These are phyloP conservation scores for Bombyx mandarina DNA, from an alignment of 1,140 invertebrate species.

Conservation along the genomic window DNA sequence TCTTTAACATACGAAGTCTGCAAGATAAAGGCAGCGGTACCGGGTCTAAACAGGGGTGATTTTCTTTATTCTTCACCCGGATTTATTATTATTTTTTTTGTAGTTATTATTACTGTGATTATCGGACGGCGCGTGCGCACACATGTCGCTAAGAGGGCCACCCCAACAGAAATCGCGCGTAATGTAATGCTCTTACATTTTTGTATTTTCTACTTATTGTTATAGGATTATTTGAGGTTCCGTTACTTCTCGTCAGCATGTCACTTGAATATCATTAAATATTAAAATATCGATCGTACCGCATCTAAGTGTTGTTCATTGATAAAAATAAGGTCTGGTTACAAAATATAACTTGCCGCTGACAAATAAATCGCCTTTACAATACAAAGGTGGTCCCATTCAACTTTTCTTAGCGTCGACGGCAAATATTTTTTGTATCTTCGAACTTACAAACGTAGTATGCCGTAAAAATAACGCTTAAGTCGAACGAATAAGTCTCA, in stretches of 20 bases:
- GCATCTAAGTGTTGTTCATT: too few relatives aligned
- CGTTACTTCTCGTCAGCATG: slow-evolving; percentile 35
- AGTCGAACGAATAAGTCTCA: too few relatives aligned
- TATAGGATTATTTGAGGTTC: slow-evolving; percentile 59
- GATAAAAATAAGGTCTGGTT: too few relatives aligned
- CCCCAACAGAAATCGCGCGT: slow-evolving; percentile 30
- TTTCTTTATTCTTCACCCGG: slow-evolving; percentile 70
- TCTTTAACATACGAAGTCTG: slow-evolving; percentile 68
- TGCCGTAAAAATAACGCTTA: too few relatives aligned
- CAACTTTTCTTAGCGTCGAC: too few relatives aligned
- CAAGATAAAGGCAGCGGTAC: slow-evolving; percentile 68
- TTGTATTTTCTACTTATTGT: slow-evolving; percentile 54
- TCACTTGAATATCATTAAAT: too few relatives aligned
- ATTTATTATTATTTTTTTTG: slow-evolving; percentile 69
- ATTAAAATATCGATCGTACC: too few relatives aligned
- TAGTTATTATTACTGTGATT: slow-evolving; percentile 68
- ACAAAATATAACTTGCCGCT: too few relatives aligned
- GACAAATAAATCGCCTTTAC: too few relatives aligned
- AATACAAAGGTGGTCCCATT: too few relatives aligned
- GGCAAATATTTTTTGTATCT: too few relatives aligned
- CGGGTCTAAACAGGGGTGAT: slow-evolving; percentile 43
- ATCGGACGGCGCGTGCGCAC: slow-evolving; percentile 58
- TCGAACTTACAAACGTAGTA: too few relatives aligned
- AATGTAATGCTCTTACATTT: slow-evolving; percentile 59
- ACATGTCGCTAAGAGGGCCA: slow-evolving; percentile 47